Evolutionary conservation across 2,113 vertebrate genomes (phyloP).

Genomic region (Puma concolor): DNA sequence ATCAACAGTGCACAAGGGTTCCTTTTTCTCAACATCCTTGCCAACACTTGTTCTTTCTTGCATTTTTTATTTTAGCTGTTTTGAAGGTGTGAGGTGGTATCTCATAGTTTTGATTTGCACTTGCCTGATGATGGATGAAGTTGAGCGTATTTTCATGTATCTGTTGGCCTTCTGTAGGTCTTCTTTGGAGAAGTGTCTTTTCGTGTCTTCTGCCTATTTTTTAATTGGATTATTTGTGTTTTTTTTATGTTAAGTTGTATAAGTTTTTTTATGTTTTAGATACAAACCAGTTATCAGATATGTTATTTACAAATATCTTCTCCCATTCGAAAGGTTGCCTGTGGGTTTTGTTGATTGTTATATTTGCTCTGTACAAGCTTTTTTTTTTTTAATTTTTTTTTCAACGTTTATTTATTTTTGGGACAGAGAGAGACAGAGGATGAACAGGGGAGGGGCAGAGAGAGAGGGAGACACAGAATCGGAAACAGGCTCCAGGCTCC

Average conservation of each 20-base stretch:
- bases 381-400: no score
- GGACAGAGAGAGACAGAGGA: no score
- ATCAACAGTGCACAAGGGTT: background rate
- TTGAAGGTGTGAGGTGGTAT: background rate
- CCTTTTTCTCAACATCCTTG: background rate
- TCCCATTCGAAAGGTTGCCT: background rate
- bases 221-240: background rate
- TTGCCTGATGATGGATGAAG: background rate
- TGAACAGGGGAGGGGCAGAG: no score
- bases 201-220: background rate
- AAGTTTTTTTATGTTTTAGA: background rate
- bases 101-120: background rate
- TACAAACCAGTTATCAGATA: background rate
- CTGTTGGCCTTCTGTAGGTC: background rate
- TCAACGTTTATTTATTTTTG: no score
- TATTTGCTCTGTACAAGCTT: background rate
- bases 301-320: background rate
- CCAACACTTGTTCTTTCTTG: background rate
- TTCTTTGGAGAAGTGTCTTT: background rate
- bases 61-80: background rate
- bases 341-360: background rate
- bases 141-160: background rate
- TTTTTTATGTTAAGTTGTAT: background rate
- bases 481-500: no score
- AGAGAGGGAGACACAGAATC: no score